Base-by-base conservation (phyloP, 1,140 invertebrate species). In the Bombus fervidus region DNA sequence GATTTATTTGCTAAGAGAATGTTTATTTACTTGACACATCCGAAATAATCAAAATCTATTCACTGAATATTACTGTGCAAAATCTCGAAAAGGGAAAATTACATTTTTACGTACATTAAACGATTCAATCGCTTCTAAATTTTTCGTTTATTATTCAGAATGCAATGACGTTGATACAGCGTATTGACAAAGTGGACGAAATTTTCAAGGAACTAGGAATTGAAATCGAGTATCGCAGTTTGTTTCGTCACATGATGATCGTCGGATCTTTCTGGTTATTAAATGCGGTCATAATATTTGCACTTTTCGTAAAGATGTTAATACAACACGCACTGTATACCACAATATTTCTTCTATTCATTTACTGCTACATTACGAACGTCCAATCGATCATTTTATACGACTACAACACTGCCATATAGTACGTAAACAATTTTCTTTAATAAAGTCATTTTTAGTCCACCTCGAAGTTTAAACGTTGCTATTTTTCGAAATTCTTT, bases 131-230 rank as follows among this genome's bases (percentile, higher is more conserved):
- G 25, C 25, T 10, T 18, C 5, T 47, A 47, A 47, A 0, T 47
- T 77, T 4, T 12, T 12, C 2, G 6, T 13, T 57, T 43, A 18
- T 34, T 10, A 5, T 28, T 4, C 10, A 39, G 34, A 28, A 77
- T 22, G 39, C 31, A 3, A n/a, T 57, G 18, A 13, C 4, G 18
- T 39, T 79, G 22, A 15, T 25, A 31, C 41, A 64, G 18, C 68
- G 41, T 13, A 82, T 90, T 1, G n/a, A 31, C 25, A n/a, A 71
- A 6, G 47, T 87, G 12, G 89, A 91, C 13, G 78, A 85, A 22
- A 87, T 68, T 12, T 69, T 91, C 8, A 34, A 34, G 39, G 39
- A 62, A 57, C n/a, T 90, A 12, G 84, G 79, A n/a, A 25, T 37
- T 0, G 4, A 18, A 1, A 6, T 79, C 0, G 73, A 76, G 6